Evolutionary conservation across 2,888 invertebrate species (phyloP), one percentile per base, ranked within the genome.

Genomic region (Diarsia brunnea): DNA sequence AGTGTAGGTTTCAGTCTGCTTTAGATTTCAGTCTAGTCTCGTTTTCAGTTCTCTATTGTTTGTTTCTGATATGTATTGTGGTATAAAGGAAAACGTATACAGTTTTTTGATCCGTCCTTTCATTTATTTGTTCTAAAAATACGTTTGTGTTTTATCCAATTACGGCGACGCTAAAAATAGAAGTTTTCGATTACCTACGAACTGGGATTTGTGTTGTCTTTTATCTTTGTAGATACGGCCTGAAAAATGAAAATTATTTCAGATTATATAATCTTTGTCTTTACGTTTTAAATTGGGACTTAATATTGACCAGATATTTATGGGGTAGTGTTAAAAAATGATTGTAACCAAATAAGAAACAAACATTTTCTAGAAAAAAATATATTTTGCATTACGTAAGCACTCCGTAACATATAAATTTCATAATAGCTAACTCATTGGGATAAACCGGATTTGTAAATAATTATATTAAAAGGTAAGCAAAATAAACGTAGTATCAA

Each of bases 1-100:
- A 43, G 47, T 27, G 61, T 77, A 69, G 58, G 43, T 61, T 75
- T 66, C 78, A 69, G 69, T 31, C 55, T 78, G 69, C 63, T 58
- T 27, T 72, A 47, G 78, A 43, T 51, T 77, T 43, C 27, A 38
- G 67, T 58, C 47, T 51, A 58, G 61, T 47, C 63, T 65, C 47
- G 69, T n/a, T 69, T 75, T 55, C 49, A 69, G 77, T 77, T 73
- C 66, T 65, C 45, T 60, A 45, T 51, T 78, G 64, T 72, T 61
- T 63, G 47, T 63, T 53, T 47, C 60, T 64, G 69, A 60, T 74
- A 60, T 70, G 63, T 63, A n/a, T 63, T 63, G 61, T 47, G 66
- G 47, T 38, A 11, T 47, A 73, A 71, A 61, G 38, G n/a, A 45
- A 69, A 80, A 65, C 53, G 63, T 1, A 0, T 19, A 27, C 14